Evolutionary conservation across 1,140 invertebrate species (phyloP), one percentile per base, ranked within the genome.

Genomic region (Cherax quadricarinatus): DNA sequence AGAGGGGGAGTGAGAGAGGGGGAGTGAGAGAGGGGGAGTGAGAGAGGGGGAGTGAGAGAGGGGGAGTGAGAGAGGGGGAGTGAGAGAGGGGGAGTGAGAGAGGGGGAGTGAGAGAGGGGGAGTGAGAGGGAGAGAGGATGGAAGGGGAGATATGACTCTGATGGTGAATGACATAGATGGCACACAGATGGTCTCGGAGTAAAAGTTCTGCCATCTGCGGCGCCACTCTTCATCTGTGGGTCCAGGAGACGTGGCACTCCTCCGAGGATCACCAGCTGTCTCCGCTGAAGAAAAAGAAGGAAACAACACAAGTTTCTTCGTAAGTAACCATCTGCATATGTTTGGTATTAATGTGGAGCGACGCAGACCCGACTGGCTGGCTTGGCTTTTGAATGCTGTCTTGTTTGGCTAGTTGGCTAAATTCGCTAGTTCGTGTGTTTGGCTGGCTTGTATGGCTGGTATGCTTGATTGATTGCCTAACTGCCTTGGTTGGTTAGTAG

Each of bases 81-180:
- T 48, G 48, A 49, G 41, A 7, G 16, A 10, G 48, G 16, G 79
- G 48, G 6, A 51, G 51, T 6, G 4, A 30, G 48, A 21, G n/a
- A 30, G 57, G n/a, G 18, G 3, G 30, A 12, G n/a, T 48, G 60
- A 66, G 57, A 62, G 53, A 30, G 24, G 5, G 60, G 49, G 49
- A 70, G 84, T 6, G n/a, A 41, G 30, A 57, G 53, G 53, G 53
- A 57, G 53, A 57, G 53, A 57, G 53, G 30, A 41, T 41, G 0
- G 53, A 49, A n/a, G n/a, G 12, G 41, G 51, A 9, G 14, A 24
- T 57, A 83, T 57, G 81, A 57, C 51, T 60, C 21, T 83, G 57
- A 57, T 83, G 21, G 81, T 57, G 51, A 83, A 83, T 83, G 81
- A 83, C 81, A 57, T 83, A 83, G 81, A 83, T 83, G 81, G 81